Base-by-base conservation (phyloP, 2,888 invertebrate genomes). In the Hyalella azteca region DNA sequence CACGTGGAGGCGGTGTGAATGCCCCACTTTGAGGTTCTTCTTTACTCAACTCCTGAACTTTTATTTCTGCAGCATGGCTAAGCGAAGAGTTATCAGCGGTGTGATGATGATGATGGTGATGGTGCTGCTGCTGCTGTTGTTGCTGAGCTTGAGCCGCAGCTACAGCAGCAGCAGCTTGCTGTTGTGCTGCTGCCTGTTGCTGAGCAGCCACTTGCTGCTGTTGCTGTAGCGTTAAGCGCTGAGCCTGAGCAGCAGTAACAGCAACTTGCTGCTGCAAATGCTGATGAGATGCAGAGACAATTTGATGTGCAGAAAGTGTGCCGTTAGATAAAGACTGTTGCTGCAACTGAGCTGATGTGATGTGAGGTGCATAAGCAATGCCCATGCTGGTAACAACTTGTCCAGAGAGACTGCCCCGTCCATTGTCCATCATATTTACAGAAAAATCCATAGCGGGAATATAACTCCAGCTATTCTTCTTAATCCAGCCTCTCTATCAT, bases 371-470 rank as follows among this genome's bases (percentile, higher is more conserved):
- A 19, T 73, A 45, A 60, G 81, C 75, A 49, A 81, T 81, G 45
- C 83, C 83, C 83, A 84, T 84, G 77, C 81, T 81, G n/a, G 81
- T 81, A 66, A 81, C 79, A 41, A 80, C 81, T 77, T 83, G 83
- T 7, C 81, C 77, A 39, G 81, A 80, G 45, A 81, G 78, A 59
- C 81, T 80, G 49, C 78, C 80, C 76, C 83, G 77, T 50, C 81
- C 83, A 81, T 77, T 83, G 73, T 83, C 83, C 80, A 84, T 82
- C 83, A 84, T 82, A 78, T 84, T 82, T 81, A 84, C 80, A 60
- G 83, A 80, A 80, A 84, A 84, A 80, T 84, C 81, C 83, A 84
- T 84, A 66, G 66, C 36, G 36, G 66, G 66, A 66, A 32, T 66
- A 36, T 45, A 15, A 54, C 7, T 66, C 66, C 66, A 15, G 66